Base-by-base conservation (phyloP, 2,113 vertebrate genomes). In the Stictonetta naevosa region DNA sequence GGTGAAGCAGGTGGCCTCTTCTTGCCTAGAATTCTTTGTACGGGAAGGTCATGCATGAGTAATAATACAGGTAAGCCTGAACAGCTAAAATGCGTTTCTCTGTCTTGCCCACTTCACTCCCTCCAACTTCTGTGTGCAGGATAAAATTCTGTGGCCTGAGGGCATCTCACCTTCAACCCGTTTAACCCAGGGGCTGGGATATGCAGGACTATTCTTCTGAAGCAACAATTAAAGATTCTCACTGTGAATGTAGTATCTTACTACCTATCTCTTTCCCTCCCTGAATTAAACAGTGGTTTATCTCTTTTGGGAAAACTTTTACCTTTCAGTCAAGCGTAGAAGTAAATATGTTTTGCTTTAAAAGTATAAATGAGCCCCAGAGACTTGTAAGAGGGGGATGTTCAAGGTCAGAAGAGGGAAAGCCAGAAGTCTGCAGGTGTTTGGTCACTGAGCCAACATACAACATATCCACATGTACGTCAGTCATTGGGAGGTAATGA, bases 201-300 rank as follows among this genome's bases (percentile, higher is more conserved):
- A 38, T 0, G 2, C 20, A 40, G 7, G 21, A 10, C 9, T 0
- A 2, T 38, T 34, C 15, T 50, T 23, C 10, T 20, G 33, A 71
- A 87, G 34, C 64, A 19, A 20, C 25, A 83, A 56, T 56, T 19
- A 13, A 55, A 31, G 13, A 22, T 75, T 17, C 22, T 20, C 14
- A 28, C 18, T 50, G 20, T 19, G 48, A 84, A 5, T 28, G 11
- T 22, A 67, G 1, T n/a, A 34, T 40, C 22, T 79, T 46, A 21
- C 38, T 53, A 19, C 8, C 71, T 53, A 19, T 8, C 71, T 22
- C 15, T 38, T 74, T 38, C 31, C 25, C 13, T 68, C n/a, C 33
- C 15, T 28, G 38, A 83, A 55, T 28, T 36, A 68, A 83, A 72
- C 0, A 2, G 10, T 22, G 46, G 33, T 9, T 83, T 60, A 40